Evolutionary conservation across 2,113 vertebrate genomes (phyloP).

Genomic region (Scomber scombrus): DNA sequence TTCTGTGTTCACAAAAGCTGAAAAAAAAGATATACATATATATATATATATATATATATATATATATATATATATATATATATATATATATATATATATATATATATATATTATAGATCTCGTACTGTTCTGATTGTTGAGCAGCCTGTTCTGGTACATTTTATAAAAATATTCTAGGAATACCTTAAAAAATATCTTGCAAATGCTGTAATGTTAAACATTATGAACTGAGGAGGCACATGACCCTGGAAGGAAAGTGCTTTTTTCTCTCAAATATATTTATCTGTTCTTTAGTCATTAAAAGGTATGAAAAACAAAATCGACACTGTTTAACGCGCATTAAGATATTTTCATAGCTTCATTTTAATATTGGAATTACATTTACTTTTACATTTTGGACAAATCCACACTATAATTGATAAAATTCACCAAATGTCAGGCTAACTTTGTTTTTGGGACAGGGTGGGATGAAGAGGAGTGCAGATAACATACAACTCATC

Average conservation of each 20-base stretch:
- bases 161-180: slow-evolving; percentile 44
- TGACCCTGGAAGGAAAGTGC: slow-evolving; percentile 9
- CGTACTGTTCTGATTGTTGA: slow-evolving; percentile 20
- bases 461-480: slow-evolving; percentile 63
- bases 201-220: slow-evolving; percentile 33
- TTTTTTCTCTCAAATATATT: slow-evolving; percentile 15
- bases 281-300: slow-evolving; percentile 19
- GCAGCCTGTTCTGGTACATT: slow-evolving; percentile 15
- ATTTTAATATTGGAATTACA: slow-evolving; percentile 86
- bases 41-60: too few species aligned
- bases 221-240: slow-evolving; percentile 19
- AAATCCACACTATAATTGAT: slow-evolving; percentile 83
- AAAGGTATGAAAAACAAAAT: slow-evolving; percentile 41
- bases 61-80: too few species aligned
- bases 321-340: slow-evolving; percentile 50
- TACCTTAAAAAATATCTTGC: slow-evolving; percentile 28
- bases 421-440: slow-evolving; percentile 82
- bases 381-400: slow-evolving; percentile 85
- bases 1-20: neutral
- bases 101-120: neutral
- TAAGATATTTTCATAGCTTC: slow-evolving; percentile 72
- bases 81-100: too few species aligned
- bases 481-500: slow-evolving; percentile 70
- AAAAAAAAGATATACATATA: neutral
- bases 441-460: slow-evolving; percentile 76